phyloP scores from a whole-genome alignment of 1,140 invertebrate species.

The Lepidurus arcticus region DNA sequence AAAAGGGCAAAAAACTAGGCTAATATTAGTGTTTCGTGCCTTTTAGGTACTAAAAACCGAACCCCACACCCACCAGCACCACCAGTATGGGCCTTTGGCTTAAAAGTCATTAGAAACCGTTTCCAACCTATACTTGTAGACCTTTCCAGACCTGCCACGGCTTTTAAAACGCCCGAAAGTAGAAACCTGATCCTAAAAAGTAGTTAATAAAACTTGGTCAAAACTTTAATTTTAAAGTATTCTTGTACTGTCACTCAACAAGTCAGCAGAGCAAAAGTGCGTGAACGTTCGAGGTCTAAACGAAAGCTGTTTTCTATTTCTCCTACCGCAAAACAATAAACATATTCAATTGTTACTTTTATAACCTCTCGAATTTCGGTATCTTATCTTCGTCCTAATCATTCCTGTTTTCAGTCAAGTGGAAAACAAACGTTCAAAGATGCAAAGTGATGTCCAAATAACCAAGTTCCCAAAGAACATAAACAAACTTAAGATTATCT shows the following conservation, averaged over 20 bases:
- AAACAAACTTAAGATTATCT: no score
- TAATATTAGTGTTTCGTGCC: constrained; percentile 7
- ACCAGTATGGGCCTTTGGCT: not conserved
- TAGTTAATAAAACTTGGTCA: constrained; percentile 12
- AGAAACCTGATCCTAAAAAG: not conserved
- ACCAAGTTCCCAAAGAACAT: no score
- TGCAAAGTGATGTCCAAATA: no score
- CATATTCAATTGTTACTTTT: no score
- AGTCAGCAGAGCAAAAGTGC: not conserved
- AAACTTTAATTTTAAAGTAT: not conserved
- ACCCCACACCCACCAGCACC: not conserved
- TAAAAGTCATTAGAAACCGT: not conserved
- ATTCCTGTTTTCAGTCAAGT: no score
- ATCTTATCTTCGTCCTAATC: no score
- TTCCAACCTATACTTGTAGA: not conserved
- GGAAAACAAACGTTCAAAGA: no score
- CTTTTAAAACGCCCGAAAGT: not conserved
- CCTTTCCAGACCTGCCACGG: not conserved
- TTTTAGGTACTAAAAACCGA: not conserved
- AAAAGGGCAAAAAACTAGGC: not conserved
- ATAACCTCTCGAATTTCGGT: no score
- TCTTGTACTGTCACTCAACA: not conserved
- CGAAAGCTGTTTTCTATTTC: no score
- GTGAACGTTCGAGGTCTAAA: not conserved
- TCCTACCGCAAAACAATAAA: no score